Evolutionary conservation across 2,797 vertebrate genomes (phyloP).

Genomic region (Novumbra hubbsi): DNA sequence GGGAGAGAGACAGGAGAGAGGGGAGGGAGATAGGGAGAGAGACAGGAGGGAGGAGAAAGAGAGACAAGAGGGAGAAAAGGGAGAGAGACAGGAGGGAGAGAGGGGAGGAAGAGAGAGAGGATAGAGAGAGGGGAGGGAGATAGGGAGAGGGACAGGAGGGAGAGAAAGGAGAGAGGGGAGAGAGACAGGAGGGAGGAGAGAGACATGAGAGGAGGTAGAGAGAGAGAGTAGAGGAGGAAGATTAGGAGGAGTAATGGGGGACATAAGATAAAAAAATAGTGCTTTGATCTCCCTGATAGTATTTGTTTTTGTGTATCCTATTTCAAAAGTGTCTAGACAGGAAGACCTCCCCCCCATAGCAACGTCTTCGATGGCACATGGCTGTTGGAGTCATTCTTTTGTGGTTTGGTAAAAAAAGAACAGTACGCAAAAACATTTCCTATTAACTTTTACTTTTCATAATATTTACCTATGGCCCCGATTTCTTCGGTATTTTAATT

Average conservation of each 20-base stretch:
- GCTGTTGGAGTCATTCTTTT: not conserved
- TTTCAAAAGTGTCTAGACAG: not conserved
- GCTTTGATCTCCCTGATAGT: not conserved
- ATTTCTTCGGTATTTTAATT: conserved; percentile 9
- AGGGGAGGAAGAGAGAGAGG: not conserved
- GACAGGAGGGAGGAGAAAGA: not conserved
- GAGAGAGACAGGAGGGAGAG: too few relatives aligned
- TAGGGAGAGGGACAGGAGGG: not conserved
- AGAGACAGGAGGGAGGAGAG: not conserved
- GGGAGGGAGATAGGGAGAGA: too few relatives aligned
- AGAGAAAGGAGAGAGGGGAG: not conserved
- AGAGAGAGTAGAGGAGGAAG: conserved; percentile 4
- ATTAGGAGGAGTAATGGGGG: not conserved
- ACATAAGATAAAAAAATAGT: not conserved
- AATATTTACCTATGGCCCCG: conserved; percentile 13
- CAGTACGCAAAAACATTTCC: not conserved
- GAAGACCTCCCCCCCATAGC: not conserved
- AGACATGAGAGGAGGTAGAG: too few relatives aligned
- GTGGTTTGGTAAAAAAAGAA: not conserved
- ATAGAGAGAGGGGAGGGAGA: not conserved
- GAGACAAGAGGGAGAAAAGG: not conserved
- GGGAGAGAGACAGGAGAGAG: not conserved
- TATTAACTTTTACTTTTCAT: not conserved
- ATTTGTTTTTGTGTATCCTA: not conserved
- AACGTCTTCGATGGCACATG: not conserved